These are phyloP conservation scores for Coracopsis vasa DNA, from an alignment of 2,113 vertebrate species.

Conservation along the genomic window DNA sequence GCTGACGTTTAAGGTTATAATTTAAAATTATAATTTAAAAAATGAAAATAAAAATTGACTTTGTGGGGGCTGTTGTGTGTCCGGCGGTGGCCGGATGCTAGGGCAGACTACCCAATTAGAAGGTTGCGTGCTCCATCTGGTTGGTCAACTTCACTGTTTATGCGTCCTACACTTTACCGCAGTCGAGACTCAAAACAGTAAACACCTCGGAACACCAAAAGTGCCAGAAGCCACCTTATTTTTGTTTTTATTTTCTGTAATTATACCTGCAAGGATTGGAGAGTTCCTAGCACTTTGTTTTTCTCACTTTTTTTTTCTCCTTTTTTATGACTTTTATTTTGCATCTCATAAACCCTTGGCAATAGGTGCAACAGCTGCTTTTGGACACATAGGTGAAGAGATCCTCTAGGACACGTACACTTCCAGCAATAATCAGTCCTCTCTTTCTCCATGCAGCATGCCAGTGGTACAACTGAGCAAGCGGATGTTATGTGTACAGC, in stretches of 20 bases:
- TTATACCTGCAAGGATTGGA: constrained; percentile 25
- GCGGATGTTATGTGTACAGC: rapidly evolving
- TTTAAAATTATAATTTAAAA: not conserved
- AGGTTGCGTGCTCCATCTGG: not conserved
- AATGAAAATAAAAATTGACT: not conserved
- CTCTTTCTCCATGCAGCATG: not conserved
- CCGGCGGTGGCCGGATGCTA: not conserved
- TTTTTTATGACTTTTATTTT: not conserved
- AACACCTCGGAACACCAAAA: not conserved
- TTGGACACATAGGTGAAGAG: not conserved
- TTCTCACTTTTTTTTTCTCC: not conserved
- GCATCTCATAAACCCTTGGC: not conserved
- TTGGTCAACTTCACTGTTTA: not conserved
- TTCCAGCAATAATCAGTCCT: not conserved
- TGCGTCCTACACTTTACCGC: not conserved
- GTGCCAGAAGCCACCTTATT: constrained; percentile 33
- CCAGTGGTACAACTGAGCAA: not conserved
- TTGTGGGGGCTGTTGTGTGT: not conserved
- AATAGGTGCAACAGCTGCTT: not conserved
- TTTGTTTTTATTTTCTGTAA: constrained; percentile 49
- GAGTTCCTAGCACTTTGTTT: not conserved
- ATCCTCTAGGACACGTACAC: rapidly evolving
- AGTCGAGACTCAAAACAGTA: constrained; percentile 20
- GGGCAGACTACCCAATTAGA: constrained; percentile 13
- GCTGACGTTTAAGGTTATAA: not conserved